phyloP scores from a whole-genome alignment of 2,797 vertebrate genomes.

The Lepilemur ruficaudatus region DNA sequence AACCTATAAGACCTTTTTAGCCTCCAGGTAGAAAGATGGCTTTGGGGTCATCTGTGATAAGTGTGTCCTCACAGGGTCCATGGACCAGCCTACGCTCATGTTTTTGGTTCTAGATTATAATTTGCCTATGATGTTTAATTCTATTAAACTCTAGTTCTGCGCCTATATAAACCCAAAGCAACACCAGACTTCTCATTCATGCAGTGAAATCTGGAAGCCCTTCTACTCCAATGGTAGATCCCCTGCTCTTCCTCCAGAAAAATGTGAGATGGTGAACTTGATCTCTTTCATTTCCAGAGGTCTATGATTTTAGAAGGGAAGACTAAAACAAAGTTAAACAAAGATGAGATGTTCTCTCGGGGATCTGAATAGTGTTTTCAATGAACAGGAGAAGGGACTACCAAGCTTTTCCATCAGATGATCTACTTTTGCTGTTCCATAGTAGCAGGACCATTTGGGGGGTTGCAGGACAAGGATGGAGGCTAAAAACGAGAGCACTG shows the following conservation, averaged over 20 bases:
- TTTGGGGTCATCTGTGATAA: not conserved
- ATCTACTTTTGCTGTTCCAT: not conserved
- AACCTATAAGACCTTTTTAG: not conserved
- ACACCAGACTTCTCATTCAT: not conserved
- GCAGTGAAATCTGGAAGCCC: not conserved
- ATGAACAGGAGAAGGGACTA: not conserved
- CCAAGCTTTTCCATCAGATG: not conserved
- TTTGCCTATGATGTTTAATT: not conserved
- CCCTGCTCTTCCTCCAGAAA: not conserved
- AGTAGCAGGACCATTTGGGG: not conserved
- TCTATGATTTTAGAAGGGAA: not conserved
- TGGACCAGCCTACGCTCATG: rapidly evolving
- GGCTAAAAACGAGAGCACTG: not conserved
- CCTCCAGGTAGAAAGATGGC: not conserved
- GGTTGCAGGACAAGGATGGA: not conserved
- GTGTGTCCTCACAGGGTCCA: not conserved
- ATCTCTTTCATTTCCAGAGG: not conserved
- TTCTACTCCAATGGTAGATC: not conserved
- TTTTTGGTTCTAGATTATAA: not conserved
- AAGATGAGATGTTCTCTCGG: not conserved
- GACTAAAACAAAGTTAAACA: not conserved
- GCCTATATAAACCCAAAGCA: not conserved
- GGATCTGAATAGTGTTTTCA: not conserved
- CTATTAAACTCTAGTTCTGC: not conserved
- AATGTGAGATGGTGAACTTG: not conserved